These are phyloP conservation scores for Phengaris alcon DNA, from an alignment of 2,888 invertebrate species.

Conservation along the genomic window DNA sequence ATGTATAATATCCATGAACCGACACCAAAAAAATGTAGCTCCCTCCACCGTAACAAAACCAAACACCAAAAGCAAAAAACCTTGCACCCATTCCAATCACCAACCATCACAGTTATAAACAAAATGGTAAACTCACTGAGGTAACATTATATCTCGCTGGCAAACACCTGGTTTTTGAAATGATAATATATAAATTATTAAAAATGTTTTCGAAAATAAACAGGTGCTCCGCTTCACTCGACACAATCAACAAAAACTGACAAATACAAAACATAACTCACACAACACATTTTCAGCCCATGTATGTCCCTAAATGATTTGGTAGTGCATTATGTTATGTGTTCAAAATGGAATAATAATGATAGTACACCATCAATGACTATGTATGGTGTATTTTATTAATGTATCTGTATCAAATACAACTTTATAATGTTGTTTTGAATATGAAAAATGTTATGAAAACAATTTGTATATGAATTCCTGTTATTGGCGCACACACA, in stretches of 20 bases:
- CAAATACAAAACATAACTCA: slow-evolving; percentile 48
- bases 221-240: slow-evolving; percentile 46
- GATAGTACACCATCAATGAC: slow-evolving; percentile 62
- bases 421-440: slow-evolving; percentile 35
- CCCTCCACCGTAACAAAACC: slow-evolving; percentile 26
- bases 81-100: slow-evolving; percentile 47
- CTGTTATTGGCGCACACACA: slow-evolving; percentile 71
- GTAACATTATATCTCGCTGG: slow-evolving; percentile 49
- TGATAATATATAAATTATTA: slow-evolving; percentile 54
- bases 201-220: slow-evolving; percentile 59
- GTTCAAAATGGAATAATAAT: slow-evolving; percentile 46
- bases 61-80: slow-evolving; percentile 20
- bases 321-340: slow-evolving; percentile 48
- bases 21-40: slow-evolving; percentile 27
- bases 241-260: slow-evolving; percentile 48
- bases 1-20: background rate
- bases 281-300: slow-evolving; percentile 50
- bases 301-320: slow-evolving; percentile 54
- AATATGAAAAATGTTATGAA: slow-evolving; percentile 39
- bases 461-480: slow-evolving; percentile 39
- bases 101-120: slow-evolving; percentile 68
- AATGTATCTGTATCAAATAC: slow-evolving; percentile 31
- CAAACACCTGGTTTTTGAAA: slow-evolving; percentile 52
- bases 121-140: slow-evolving; percentile 69
- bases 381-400: slow-evolving; percentile 49